Percentiles rank a stretch among this genome's conserved stretches.
phyloP scores from a whole-genome alignment of 2,113 vertebrate genomes.

The Ceuthmochares aereus region DNA sequence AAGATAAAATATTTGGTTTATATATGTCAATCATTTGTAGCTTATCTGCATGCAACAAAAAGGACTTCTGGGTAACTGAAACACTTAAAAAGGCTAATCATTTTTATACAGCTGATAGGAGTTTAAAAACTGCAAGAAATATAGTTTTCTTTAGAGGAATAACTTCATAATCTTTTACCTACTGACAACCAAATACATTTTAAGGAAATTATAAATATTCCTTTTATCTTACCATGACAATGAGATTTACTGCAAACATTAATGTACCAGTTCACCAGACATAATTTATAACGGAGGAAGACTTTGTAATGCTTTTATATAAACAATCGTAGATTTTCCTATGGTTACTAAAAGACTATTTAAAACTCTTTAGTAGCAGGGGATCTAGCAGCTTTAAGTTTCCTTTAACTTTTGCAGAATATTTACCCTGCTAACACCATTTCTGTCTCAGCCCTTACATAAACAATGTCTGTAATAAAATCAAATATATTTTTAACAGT shows the following conservation, averaged over 20 bases:
- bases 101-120: not conserved
- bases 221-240: constrained; percentile 68
- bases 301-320: constrained; percentile 74
- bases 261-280: constrained; percentile 24
- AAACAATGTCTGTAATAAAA: constrained; percentile 67
- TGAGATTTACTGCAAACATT: constrained; percentile 66
- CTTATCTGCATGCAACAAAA: not conserved
- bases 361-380: constrained; percentile 59
- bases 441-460: constrained; percentile 54
- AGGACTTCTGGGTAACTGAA: not conserved
- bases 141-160: not conserved
- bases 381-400: constrained; percentile 63
- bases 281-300: constrained; percentile 70
- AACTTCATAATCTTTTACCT: not conserved
- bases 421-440: constrained; percentile 64
- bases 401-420: constrained; percentile 54
- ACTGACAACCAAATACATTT: constrained; percentile 44
- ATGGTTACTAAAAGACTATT: constrained; percentile 69
- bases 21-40: not conserved
- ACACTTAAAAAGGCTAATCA: not conserved
- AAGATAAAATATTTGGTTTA: not conserved
- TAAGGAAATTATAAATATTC: constrained; percentile 66
- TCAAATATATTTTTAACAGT: constrained; percentile 64
- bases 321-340: constrained; percentile 71
- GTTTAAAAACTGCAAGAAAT: not conserved